These are phyloP conservation scores for Brevimyrus niger DNA, from an alignment of 2,113 vertebrate genomes.

Conservation along the genomic window DNA sequence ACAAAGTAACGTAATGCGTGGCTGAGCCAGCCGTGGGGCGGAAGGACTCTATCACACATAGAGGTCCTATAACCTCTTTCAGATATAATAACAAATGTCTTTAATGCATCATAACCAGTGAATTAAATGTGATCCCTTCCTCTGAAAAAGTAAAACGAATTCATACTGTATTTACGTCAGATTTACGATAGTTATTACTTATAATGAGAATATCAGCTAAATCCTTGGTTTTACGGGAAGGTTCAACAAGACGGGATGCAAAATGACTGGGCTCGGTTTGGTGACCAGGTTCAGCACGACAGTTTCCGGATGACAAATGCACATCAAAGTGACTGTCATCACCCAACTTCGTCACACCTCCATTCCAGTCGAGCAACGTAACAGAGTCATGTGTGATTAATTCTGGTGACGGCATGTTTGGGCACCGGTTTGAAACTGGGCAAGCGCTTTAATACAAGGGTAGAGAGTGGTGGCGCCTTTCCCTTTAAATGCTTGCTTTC, in stretches of 20 bases:
- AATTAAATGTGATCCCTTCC: background rate
- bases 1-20: background rate
- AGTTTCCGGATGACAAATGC: background rate
- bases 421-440: background rate
- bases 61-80: background rate
- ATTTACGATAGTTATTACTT: background rate
- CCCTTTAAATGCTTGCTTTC: conserved; percentile 6
- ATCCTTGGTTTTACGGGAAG: background rate
- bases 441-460: background rate
- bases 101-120: background rate
- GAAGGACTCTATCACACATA: background rate
- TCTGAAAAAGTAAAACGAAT: background rate
- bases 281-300: background rate
- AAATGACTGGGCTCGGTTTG: background rate
- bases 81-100: background rate
- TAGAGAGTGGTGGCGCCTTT: background rate
- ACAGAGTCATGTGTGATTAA: background rate
- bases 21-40: too few relatives aligned
- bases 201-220: background rate
- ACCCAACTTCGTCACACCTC: background rate
- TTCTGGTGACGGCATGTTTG: too few relatives aligned
- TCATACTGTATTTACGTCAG: background rate
- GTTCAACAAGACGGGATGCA: background rate
- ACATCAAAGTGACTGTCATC: background rate
- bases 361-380: background rate